A percentile compares a stretch with the other conserved stretches of the same genome.
phyloP scores from a whole-genome alignment of 2,888 invertebrate genomes.

The Glaucopsyche alexis region DNA sequence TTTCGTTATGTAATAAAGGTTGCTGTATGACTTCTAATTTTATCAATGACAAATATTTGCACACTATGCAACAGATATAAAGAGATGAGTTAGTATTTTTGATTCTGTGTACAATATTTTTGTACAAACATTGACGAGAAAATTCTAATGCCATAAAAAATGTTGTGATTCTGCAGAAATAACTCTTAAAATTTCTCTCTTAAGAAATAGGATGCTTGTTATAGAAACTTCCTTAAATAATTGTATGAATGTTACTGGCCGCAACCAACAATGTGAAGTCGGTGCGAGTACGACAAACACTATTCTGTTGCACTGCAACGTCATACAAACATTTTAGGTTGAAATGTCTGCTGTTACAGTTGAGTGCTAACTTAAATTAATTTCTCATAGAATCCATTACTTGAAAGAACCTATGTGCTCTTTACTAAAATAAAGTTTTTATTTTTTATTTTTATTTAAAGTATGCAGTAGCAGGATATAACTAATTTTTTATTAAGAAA shows the following conservation, averaged over 20 bases:
- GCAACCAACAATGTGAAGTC: constrained; percentile 31
- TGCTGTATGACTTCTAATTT: not conserved
- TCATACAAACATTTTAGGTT: not conserved
- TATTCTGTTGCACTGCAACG: not conserved
- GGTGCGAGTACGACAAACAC: constrained; percentile 35
- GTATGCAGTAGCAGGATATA: too few relatives aligned
- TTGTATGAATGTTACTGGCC: constrained; percentile 34
- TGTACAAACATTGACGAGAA: too few relatives aligned
- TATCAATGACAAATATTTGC: not conserved
- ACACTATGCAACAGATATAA: not conserved
- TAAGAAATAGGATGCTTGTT: too few relatives aligned
- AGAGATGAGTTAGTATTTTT: not conserved
- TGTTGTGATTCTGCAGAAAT: too few relatives aligned
- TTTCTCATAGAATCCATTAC: too few relatives aligned
- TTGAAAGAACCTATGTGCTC: too few relatives aligned
- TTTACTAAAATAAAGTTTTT: too few relatives aligned
- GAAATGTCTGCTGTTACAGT: not conserved
- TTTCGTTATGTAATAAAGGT: constrained; percentile 16
- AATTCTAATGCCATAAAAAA: not conserved
- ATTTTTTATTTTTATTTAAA: too few relatives aligned
- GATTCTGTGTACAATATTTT: too few relatives aligned
- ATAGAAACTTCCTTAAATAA: not conserved
- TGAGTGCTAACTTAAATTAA: not conserved
- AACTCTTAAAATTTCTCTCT: too few relatives aligned
- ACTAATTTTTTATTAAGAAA: too few relatives aligned